Evolutionary conservation across 2,888 invertebrate genomes (phyloP).

Genomic region (Notocelia uddmanniana): DNA sequence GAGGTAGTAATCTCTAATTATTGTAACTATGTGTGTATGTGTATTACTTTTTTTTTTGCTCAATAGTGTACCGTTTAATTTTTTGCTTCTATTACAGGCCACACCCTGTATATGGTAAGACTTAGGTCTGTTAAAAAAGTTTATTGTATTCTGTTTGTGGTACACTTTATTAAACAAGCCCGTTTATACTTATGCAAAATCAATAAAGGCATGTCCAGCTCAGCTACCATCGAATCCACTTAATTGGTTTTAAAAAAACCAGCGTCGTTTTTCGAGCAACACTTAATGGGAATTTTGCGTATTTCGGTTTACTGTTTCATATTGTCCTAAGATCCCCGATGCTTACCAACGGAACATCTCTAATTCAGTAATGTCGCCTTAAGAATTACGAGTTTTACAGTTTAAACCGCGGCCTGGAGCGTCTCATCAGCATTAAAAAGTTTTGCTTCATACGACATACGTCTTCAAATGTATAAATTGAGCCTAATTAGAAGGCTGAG

Average conservation of each 20-base stretch:
- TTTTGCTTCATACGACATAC: slow-evolving; percentile 66
- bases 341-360: not conserved
- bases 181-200: slow-evolving; percentile 27
- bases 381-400: slow-evolving; percentile 75
- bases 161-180: slow-evolving; percentile 22
- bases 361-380: slow-evolving; percentile 23
- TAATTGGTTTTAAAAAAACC: slow-evolving; percentile 44
- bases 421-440: slow-evolving; percentile 79
- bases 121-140: no score
- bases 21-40: no score
- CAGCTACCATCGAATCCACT: slow-evolving; percentile 32
- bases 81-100: no score
- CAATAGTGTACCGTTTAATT: no score
- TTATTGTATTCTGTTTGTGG: not conserved
- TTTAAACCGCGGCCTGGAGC: slow-evolving; percentile 74
- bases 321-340: not conserved
- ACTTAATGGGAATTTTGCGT: slow-evolving; percentile 16
- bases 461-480: slow-evolving; percentile 58
- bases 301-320: slow-evolving; percentile 10
- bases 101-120: no score
- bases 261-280: slow-evolving; percentile 19
- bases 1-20: no score
- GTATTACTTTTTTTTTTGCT: no score
- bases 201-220: slow-evolving; percentile 34
- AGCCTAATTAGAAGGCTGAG: slow-evolving; percentile 67